Evolutionary conservation across 1,140 invertebrate genomes (phyloP).

Genomic region (Bombus pascuorum): DNA sequence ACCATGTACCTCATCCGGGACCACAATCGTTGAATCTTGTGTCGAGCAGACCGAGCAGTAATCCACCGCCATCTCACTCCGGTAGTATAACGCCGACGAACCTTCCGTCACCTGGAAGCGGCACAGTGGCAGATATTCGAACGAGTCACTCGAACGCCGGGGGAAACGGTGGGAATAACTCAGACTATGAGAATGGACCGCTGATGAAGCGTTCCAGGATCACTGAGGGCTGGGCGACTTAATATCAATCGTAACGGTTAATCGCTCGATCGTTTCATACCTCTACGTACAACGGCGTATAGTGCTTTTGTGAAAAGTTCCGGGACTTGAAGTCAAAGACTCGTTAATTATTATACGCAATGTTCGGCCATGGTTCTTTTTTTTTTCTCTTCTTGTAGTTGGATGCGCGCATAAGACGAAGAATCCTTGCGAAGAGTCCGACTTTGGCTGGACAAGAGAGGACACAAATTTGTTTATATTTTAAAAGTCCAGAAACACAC

Average conservation of each 20-base stretch:
- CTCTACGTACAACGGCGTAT: conserved; percentile 73
- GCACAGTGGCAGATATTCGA: conserved; percentile 74
- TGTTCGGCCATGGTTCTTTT: conserved; percentile 4
- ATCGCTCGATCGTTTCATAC: conserved; percentile 65
- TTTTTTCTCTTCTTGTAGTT: conserved; percentile 17
- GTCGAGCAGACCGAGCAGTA: conserved; percentile 78
- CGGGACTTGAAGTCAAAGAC: conserved; percentile 43
- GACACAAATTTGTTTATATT: conserved; percentile 71
- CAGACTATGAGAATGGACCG: conserved; percentile 91
- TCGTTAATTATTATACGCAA: conserved; percentile 21
- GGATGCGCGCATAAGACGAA: background rate
- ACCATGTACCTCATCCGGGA: conserved; percentile 82
- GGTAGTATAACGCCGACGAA: conserved; percentile 90
- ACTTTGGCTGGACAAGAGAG: conserved; percentile 13
- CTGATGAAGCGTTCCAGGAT: conserved; percentile 92
- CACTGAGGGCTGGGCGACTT: conserved; percentile 93
- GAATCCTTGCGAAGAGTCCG: conserved; percentile 5
- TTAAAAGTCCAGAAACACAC: conserved; percentile 53
- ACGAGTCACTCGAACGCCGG: conserved; percentile 82
- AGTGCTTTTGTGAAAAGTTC: conserved; percentile 60
- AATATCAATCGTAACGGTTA: conserved; percentile 77
- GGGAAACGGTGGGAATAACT: conserved; percentile 81
- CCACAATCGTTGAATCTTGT: conserved; percentile 85
- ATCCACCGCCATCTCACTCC: conserved; percentile 81
- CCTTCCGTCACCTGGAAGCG: conserved; percentile 87